Base-by-base conservation (phyloP, 2,797 vertebrate species). In the Sebastes glaucus region DNA sequence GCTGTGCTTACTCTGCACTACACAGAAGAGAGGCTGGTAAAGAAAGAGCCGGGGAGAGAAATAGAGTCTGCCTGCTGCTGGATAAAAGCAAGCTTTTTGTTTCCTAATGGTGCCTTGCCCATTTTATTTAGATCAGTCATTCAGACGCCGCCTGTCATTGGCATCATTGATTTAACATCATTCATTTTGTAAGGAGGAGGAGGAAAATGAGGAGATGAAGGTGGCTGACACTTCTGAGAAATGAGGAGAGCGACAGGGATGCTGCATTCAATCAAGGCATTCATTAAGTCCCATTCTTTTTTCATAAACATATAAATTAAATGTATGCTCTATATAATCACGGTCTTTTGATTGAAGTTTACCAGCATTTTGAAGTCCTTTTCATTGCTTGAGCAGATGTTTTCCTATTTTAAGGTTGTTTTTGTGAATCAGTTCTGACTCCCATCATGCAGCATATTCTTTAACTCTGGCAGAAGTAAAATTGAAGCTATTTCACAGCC, bases 11-110 rank as follows among this genome's bases (percentile, higher is more conserved):
- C 91, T 81, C 81, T 87, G 94, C 92, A 93, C 72, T 79, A 72
- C 73, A 49, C 62, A 28, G 56, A 16, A 62, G 61, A 62, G 56
- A 57, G 35, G 60, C 53, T 64, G 78, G 65, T 69, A 61, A 63
- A 71, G 75, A 65, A 66, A 52, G 75, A 81, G 73, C 70, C 20
- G 14, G 56, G 71, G 57, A 74, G 73, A 66, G 46, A 66, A 32
- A 73, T n/a, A 69, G 55, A 74, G 70, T 67, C 49, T 92, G 94
- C 93, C 93, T 91, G 85, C 92, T 52, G 87, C 76, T 66, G 69
- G 89, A 91, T 92, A 88, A 94, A 94, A 95, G 92, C 93, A 84
- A 91, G 93, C 93, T 85, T 94, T 92, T 92, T 87, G 89, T 90
- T 94, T 94, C 91, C 88, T 84, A 89, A 71, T 91, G 91, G 93